A percentile compares a stretch with the other conserved stretches of the same genome.
Evolutionary conservation across 2,888 invertebrate species (phyloP).

Genomic region (Stomorhina lunata): DNA sequence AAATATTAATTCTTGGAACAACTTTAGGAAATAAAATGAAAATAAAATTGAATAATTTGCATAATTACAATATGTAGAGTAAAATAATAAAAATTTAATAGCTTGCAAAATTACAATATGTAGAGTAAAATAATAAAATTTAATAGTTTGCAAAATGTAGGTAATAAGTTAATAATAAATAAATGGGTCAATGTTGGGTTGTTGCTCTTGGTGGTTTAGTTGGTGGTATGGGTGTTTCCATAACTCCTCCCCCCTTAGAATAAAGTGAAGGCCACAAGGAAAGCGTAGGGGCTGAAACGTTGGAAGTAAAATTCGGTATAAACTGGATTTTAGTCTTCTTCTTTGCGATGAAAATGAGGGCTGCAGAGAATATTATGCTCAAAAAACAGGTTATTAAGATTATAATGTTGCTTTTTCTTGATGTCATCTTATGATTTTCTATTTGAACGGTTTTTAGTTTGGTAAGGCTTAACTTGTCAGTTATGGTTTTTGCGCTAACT

Average conservation of each 20-base stretch:
- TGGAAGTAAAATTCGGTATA: neutral
- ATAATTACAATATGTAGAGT: no score
- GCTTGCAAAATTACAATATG: no score
- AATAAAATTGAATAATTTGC: no score
- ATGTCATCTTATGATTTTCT: no score
- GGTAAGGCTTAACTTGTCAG: constrained; percentile 1
- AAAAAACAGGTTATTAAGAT: neutral
- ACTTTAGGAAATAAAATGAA: no score
- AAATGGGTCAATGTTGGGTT: no score
- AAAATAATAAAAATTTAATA: no score
- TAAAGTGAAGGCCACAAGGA: constrained; percentile 22
- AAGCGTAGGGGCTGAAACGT: neutral
- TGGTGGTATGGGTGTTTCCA: neutral
- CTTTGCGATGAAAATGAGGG: neutral
- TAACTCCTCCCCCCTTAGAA: constrained; percentile 20
- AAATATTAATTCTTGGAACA: no score
- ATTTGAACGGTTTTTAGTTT: constrained; percentile 13
- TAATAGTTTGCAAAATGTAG: no score
- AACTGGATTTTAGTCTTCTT: neutral
- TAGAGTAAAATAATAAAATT: no score
- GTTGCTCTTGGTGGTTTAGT: no score
- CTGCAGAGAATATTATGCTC: neutral
- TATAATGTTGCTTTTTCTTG: neutral
- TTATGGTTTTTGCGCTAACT: constrained; percentile 1
- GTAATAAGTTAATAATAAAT: no score